Percentiles rank a stretch among this genome's conserved stretches.
Conservation (phyloP, 2,888 invertebrate genomes). For the Parapristionchus giblindavisi region DNA sequence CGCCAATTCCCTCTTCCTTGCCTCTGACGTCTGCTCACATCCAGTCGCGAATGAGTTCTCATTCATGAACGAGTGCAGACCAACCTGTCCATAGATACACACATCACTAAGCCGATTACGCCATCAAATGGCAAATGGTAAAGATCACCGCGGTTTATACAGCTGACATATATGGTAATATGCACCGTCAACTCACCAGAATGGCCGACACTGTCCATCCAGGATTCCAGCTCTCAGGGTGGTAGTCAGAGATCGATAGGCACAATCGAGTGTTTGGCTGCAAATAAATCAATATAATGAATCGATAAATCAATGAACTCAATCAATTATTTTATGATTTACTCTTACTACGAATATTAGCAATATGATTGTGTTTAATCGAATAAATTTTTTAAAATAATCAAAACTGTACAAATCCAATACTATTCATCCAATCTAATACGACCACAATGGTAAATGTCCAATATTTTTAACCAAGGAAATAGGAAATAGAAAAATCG, state of each 20-base stretch:
- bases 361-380: too few species aligned
- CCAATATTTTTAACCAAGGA: constrained; percentile 18
- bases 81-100: constrained; percentile 45
- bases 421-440: too few species aligned
- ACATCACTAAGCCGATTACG: background rate
- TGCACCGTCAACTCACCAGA: constrained; percentile 71
- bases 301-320: background rate
- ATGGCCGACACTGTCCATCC: constrained; percentile 97
- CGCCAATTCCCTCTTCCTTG: constrained; percentile 72
- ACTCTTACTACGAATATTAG: background rate
- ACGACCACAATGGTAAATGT: too few species aligned
- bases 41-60: constrained; percentile 95
- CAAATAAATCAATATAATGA: background rate
- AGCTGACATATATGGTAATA: background rate
- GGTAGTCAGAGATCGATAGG: constrained; percentile 92
- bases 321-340: background rate
- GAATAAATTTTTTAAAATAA: too few species aligned
- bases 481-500: constrained; percentile 11
- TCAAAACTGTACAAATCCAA: too few species aligned
- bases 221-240: constrained; percentile 99
- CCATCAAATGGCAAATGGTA: background rate
- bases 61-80: constrained; percentile 76
- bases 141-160: too few species aligned
- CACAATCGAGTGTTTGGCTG: constrained; percentile 77
- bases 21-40: constrained; percentile 72